Evolutionary conservation across 2,113 vertebrate genomes (phyloP), one percentile per base, ranked within the genome.

Genomic region (Nycticebus coucang): DNA sequence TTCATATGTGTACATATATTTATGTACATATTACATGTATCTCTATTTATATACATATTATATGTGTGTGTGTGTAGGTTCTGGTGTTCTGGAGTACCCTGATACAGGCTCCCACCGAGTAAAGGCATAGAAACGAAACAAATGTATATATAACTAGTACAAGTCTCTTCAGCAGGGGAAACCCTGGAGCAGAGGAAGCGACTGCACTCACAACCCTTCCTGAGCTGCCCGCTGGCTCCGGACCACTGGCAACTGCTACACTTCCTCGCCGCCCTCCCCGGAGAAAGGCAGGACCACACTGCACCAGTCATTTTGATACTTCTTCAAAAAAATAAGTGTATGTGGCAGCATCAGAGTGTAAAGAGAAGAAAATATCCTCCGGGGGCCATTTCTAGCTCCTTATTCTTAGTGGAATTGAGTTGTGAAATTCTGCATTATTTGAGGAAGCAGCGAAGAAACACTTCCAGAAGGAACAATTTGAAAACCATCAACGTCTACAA

Each of bases 231-330:
- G 2, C 64, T 1, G 35, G 77, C 55, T 62, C 55, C 8, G 33
- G 24, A 24, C 4, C 30, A 45, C 1, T 8, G 0, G 33, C 5
- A 12, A 22, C 8, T 7, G 4, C 33, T 37, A 19, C 4, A 35
- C 7, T 22, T 18, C 30, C 24, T 28, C 24, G 30, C 17, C 13
- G 18, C 28, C 53, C 15, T 69, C 11, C 37, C 10, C 50, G 71
- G 35, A 59, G 15, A 69, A 68, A 69, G 62, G n/a, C 57, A 80
- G 64, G 5, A 22, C n/a, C 1, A 35, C 35, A 26, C 30, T 62
- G 11, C 15, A 6, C 18, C n/a, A 10, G 22, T 7, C 14, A 26
- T 26, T 66, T 28, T 41, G 50, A 35, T 12, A 28, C 8, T 50
- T 33, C 17, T 30, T 50, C 11, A 35, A 88, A 30, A 84, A 69